Conservation (phyloP, 2,113 vertebrate genomes). For the Canis aureus region DNA sequence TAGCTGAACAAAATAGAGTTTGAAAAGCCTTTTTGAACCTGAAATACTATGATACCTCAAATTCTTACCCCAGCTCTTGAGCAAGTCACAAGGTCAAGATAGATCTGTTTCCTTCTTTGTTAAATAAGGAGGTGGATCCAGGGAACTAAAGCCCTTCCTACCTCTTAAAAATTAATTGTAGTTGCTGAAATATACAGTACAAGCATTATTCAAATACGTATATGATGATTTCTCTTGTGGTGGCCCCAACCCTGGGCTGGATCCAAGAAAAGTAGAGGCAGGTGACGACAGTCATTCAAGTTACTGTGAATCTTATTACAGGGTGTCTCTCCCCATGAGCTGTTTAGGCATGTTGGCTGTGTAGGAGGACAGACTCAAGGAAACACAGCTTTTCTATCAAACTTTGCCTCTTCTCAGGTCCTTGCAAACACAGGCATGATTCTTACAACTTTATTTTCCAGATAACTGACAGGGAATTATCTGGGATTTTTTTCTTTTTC, state of each 20-base stretch:
- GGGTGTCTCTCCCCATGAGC: not conserved
- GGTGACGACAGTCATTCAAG: not conserved
- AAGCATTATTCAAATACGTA: not conserved
- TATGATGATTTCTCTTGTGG: not conserved
- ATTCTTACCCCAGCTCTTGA: not conserved
- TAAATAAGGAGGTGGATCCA: not conserved
- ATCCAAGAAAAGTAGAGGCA: not conserved
- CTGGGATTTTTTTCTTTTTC: not conserved
- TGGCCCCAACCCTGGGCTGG: not conserved
- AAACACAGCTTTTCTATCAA: not conserved
- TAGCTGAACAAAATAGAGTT: not conserved
- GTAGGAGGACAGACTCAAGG: not conserved
- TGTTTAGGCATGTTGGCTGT: not conserved
- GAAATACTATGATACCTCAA: not conserved
- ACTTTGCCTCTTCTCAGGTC: not conserved
- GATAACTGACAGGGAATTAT: not conserved
- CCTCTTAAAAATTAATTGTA: not conserved
- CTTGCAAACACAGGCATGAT: not conserved
- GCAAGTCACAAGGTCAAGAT: not conserved
- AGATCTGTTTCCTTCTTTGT: not conserved
- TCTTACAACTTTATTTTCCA: conserved; percentile 18
- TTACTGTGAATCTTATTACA: not conserved
- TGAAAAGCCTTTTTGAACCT: not conserved
- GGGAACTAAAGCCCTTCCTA: not conserved
- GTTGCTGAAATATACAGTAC: not conserved